A percentile compares a stretch with the other conserved stretches of the same genome.
phyloP scores from a whole-genome alignment of 2,113 vertebrate species.

The Daphoenositta chrysoptera region DNA sequence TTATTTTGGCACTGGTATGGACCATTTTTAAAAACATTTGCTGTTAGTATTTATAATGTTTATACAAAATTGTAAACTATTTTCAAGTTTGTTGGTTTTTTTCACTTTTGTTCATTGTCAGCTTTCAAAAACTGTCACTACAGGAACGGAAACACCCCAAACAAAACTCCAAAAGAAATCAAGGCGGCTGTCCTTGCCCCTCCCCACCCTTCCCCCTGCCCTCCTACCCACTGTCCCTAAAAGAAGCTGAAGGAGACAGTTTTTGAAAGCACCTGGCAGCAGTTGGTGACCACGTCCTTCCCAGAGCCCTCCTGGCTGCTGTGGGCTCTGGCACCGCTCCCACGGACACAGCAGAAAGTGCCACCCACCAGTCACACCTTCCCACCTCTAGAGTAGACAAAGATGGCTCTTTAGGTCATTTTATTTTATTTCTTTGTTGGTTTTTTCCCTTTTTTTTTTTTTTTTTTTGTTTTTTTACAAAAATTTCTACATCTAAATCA shows the following conservation, averaged over 20 bases:
- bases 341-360: neutral
- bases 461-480: constrained; percentile 21
- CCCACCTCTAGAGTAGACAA: constrained; percentile 54
- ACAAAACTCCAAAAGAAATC: neutral
- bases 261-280: constrained; percentile 23
- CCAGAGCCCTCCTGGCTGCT: neutral
- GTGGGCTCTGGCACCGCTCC: neutral
- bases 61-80: constrained; percentile 69
- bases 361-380: neutral
- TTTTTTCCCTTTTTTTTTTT: neutral
- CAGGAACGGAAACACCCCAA: neutral
- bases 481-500: constrained; percentile 62
- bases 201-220: neutral
- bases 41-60: constrained; percentile 46
- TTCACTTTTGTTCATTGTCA: neutral
- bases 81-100: constrained; percentile 49
- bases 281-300: neutral
- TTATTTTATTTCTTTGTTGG: constrained; percentile 56
- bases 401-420: constrained; percentile 59
- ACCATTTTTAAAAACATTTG: constrained; percentile 59
- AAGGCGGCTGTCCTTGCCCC: neutral
- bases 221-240: neutral
- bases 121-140: constrained; percentile 45
- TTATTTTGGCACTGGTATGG: constrained; percentile 54
- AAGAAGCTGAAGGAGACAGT: neutral